These are phyloP conservation scores for Petrocephalus microphthalmus DNA, from an alignment of 2,113 vertebrate genomes.

Conservation along the genomic window DNA sequence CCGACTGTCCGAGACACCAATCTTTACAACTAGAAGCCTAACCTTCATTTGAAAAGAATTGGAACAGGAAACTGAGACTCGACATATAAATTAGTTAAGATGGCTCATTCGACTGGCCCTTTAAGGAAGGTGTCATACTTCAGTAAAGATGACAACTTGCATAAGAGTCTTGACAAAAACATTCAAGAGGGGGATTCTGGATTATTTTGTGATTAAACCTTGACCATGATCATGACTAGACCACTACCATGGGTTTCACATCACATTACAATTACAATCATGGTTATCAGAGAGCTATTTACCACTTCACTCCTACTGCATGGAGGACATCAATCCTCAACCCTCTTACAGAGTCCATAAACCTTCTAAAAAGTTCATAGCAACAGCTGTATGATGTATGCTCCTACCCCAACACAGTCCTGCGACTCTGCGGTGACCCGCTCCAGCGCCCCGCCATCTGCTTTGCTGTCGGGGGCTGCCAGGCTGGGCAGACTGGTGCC, in stretches of 20 bases:
- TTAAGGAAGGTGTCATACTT: neutral
- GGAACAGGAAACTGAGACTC: neutral
- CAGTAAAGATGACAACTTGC: neutral
- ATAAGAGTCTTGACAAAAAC: neutral
- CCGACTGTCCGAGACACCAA: neutral
- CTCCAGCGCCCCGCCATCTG: conserved; percentile 64
- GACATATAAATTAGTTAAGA: neutral
- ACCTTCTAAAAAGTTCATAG: neutral
- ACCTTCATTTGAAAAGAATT: neutral
- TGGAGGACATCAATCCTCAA: neutral
- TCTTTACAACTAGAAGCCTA: neutral
- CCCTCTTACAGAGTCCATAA: neutral
- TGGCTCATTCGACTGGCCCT: neutral
- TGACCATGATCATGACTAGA: neutral
- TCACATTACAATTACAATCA: neutral
- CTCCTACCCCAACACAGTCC: conserved; percentile 78
- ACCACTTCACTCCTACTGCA: neutral
- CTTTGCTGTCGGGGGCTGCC: conserved; percentile 58
- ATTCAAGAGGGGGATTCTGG: neutral
- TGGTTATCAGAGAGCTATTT: neutral
- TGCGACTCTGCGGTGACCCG: conserved; percentile 65
- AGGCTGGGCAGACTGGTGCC: conserved; percentile 71
- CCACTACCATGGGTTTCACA: neutral
- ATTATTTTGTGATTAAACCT: neutral
- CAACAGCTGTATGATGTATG: neutral